Base-by-base conservation (phyloP, 2,113 vertebrate species). In the Nesospiza acunhae region DNA sequence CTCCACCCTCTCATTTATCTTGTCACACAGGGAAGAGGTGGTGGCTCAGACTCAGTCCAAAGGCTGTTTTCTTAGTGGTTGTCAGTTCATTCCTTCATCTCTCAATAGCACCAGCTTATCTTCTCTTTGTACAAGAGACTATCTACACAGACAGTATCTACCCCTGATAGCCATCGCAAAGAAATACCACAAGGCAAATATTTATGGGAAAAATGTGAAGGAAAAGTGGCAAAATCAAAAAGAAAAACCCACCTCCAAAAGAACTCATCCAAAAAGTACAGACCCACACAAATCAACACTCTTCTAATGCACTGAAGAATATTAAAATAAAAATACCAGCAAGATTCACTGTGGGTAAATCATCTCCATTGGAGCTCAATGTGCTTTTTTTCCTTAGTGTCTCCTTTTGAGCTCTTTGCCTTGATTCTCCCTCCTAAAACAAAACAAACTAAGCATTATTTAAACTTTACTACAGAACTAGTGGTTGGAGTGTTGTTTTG, bases 401-500 rank as follows among this genome's bases (percentile, higher is more conserved):
- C 9, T 60, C 47, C 26, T 85, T 85, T 56, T 26, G 44, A 58
- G 11, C 3, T 62, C 59, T 67, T 76, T 2, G 68, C 26, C 13
- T 84, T 64, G 90, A 53, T 67, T 26, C 0, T 62, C 4, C 17
- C 55, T 41, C 21, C 53, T 94, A 59, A 87, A 94, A 78, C 16
- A 84, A 80, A 89, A 21, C 3, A 14, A 76, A 39, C 18, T 62
- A 59, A 63, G 26, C 4, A 15, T 8, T 70, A 44, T 72, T 84
- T 63, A 67, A 80, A 28, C 4, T 6, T 21, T 59, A 49, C 35
- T 63, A 59, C 1, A 30, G 11, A 66, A 55, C 13, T 3, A 60
- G 11, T 1, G 10, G 0, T 15, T 55, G 19, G 18, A 7, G 7
- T 30, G 6, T 5, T 19, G 15, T 13, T 46, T 28, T 15, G 3